Percentiles rank a stretch among this genome's conserved stretches.
Conservation (phyloP, 2,113 vertebrate species). For the Casuarius casuarius region DNA sequence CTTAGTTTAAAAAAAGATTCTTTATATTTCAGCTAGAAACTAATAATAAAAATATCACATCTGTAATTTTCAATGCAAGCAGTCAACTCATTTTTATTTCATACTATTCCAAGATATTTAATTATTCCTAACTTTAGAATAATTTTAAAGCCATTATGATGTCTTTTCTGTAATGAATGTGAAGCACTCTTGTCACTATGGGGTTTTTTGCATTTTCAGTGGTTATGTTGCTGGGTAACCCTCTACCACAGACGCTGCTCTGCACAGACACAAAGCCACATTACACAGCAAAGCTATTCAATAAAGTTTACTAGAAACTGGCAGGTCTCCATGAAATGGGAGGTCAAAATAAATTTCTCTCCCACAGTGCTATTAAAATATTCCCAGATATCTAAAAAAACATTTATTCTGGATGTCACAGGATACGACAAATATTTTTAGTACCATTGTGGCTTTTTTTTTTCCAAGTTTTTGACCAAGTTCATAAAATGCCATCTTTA, state of each 20-base stretch:
- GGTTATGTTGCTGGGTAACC: slow-evolving; percentile 44
- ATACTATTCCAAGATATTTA: not conserved
- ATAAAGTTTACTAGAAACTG: not conserved
- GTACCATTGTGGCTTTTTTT: not conserved
- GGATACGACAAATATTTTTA: not conserved
- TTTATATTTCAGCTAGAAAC: not conserved
- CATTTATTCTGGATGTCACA: not conserved
- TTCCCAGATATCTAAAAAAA: not conserved
- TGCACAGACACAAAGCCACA: slow-evolving; percentile 32
- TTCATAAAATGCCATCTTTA: not conserved
- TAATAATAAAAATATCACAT: not conserved
- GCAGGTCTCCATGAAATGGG: not conserved
- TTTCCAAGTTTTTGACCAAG: not conserved
- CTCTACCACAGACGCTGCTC: not conserved
- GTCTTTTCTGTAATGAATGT: not conserved
- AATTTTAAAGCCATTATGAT: not conserved
- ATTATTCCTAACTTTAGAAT: not conserved
- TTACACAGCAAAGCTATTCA: slow-evolving; percentile 12
- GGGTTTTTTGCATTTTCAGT: not conserved
- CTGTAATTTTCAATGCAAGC: not conserved
- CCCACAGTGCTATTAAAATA: not conserved
- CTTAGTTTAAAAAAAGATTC: not conserved
- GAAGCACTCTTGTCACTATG: not conserved
- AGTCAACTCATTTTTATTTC: not conserved
- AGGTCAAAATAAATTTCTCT: not conserved